These are phyloP conservation scores for Saimiri boliviensis DNA, from an alignment of 2,113 vertebrate genomes.

Conservation along the genomic window DNA sequence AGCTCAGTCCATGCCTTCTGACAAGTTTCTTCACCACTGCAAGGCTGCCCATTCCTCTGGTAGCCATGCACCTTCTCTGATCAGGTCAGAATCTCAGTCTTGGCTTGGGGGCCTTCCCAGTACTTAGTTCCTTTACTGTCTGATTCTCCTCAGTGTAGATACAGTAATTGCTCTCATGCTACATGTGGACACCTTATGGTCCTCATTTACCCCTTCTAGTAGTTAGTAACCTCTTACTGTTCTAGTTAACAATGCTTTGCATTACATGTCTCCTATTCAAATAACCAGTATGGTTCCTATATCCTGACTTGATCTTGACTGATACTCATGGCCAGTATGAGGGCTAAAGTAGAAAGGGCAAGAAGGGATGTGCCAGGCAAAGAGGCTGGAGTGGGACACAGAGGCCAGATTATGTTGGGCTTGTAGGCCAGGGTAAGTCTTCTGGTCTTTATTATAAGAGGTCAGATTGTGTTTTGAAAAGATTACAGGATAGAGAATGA, in stretches of 20 bases:
- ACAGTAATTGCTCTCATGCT: background rate
- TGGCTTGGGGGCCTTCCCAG: background rate
- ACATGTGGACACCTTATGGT: background rate
- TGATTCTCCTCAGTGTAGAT: background rate
- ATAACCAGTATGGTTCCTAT: background rate
- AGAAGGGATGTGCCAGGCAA: background rate
- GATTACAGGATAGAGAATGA: background rate
- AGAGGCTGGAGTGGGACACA: background rate
- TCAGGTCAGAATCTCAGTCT: background rate
- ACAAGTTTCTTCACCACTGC: background rate
- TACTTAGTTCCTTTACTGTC: background rate
- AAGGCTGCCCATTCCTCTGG: background rate
- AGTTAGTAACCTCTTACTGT: background rate
- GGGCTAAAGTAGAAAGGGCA: background rate
- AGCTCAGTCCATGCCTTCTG: no score
- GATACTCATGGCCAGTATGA: background rate
- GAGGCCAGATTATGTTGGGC: background rate
- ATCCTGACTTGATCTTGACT: background rate
- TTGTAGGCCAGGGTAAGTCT: background rate
- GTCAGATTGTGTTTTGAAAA: background rate
- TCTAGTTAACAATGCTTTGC: background rate
- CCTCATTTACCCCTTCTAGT: background rate
- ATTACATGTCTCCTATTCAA: background rate
- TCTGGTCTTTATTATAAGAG: background rate
- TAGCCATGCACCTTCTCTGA: background rate